A percentile compares a stretch with the other conserved stretches of the same genome.
These are phyloP conservation scores for Acanthosoma haemorrhoidale DNA, from an alignment of 2,888 invertebrate genomes.

Conservation along the genomic window DNA sequence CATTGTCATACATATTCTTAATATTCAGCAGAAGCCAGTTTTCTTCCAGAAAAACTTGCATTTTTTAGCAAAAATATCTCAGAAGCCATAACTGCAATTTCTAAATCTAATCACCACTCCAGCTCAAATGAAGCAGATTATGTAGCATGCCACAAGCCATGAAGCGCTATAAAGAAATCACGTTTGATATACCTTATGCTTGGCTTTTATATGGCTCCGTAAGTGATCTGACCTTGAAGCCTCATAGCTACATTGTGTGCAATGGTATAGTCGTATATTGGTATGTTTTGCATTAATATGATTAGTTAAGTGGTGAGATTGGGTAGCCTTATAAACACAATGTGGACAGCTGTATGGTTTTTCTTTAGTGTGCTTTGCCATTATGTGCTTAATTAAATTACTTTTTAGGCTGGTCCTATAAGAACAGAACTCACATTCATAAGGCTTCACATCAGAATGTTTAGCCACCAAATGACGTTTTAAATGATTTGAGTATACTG, in stretches of 20 bases:
- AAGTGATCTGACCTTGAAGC: neutral
- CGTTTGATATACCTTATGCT: too few species aligned
- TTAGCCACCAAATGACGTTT: neutral
- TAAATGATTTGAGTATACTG: neutral
- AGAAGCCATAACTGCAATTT: too few species aligned
- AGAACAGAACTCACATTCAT: neutral
- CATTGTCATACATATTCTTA: too few species aligned
- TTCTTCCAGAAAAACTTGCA: too few species aligned
- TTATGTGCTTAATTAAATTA: neutral
- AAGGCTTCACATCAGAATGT: neutral
- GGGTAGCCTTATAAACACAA: neutral
- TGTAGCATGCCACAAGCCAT: too few species aligned
- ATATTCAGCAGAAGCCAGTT: too few species aligned
- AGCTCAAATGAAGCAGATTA: too few species aligned
- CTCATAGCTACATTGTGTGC: neutral
- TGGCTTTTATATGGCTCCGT: neutral
- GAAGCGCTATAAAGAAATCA: neutral
- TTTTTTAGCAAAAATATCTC: too few species aligned
- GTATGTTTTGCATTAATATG: constrained; percentile 1
- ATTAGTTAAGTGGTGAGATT: neutral
- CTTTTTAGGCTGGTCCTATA: neutral
- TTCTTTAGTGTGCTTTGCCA: neutral
- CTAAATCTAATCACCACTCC: too few species aligned
- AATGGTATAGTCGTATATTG: neutral
- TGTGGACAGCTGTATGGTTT: neutral